Conservation (phyloP, 37 sponge, comb jelly and placozoan species). For the Beroe ovata region DNA sequence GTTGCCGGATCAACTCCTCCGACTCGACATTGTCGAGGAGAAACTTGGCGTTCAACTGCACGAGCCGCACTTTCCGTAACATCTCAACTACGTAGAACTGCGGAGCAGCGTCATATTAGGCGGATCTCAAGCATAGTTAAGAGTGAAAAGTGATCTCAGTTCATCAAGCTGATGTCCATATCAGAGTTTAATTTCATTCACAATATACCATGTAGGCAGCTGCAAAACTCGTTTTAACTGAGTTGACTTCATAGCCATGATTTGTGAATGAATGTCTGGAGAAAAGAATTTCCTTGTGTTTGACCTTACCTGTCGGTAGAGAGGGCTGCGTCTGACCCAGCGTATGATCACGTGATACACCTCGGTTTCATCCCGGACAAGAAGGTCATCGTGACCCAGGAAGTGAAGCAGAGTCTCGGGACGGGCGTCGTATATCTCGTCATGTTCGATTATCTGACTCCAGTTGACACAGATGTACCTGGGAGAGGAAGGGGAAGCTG, state of each 20-base stretch:
- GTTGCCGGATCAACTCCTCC: constrained; percentile 39
- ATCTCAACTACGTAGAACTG: constrained; percentile 58
- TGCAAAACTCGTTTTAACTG: too few relatives aligned
- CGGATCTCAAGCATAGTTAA: too few relatives aligned
- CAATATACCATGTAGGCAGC: too few relatives aligned
- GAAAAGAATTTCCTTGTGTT: not conserved
- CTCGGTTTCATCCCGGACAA: constrained; percentile 43
- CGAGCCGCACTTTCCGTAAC: constrained; percentile 36
- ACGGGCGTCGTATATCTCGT: constrained; percentile 50
- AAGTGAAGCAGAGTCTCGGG: constrained; percentile 58
- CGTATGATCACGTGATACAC: constrained; percentile 42
- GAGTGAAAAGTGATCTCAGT: too few relatives aligned
- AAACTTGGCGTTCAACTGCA: constrained; percentile 54
- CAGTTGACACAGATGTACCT: constrained; percentile 57
- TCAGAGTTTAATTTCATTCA: too few relatives aligned
- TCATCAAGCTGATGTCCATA: too few relatives aligned
- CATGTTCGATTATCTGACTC: constrained; percentile 29
- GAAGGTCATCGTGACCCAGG: constrained; percentile 42
- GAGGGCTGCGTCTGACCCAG: constrained; percentile 49
- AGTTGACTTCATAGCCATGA: too few relatives aligned
- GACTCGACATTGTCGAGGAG: constrained; percentile 42
- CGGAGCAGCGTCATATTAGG: too few relatives aligned
- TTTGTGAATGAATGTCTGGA: not conserved
- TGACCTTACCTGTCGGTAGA: constrained; percentile 62
- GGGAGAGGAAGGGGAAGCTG: not conserved